Evolutionary conservation across 2,888 invertebrate genomes (phyloP), one percentile per base, ranked within the genome.

Genomic region (Aradus depressus): DNA sequence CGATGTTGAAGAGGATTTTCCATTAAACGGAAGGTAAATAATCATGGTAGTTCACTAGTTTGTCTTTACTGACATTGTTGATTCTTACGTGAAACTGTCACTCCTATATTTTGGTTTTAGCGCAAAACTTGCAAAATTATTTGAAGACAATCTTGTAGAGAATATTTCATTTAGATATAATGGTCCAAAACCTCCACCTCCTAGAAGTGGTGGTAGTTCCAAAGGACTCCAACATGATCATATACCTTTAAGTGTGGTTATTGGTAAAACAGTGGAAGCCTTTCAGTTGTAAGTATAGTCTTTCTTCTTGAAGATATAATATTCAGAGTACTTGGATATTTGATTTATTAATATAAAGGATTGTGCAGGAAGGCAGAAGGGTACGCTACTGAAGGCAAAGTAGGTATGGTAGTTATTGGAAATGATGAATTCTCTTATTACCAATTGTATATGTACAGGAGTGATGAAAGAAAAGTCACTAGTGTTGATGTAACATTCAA

Each of bases 301-400:
- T 14, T 44, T 41, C 16, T 45, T 52, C 49, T 79, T n/a, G 8
- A n/a, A n/a, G n/a, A 10, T 28, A 28, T 28, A n/a, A 10, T 28
- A 10, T 28, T 28, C 10, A n/a, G 31, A 10, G 31, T 28, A 10
- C 10, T 8, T 28, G 31, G n/a, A 28, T 28, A 8, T 28, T 10
- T 28, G 8, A 81, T 69, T 88, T 88, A 57, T 87, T 75, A 54
- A 82, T 74, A 54, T 81, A 81, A 75, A 87, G 82, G 48, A 82
- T 80, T 59, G 85, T 56, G 21, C 38, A 61, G 59, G 37, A 55
- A 55, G 54, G 51, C 65, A 56, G 65, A 65, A 8, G 61, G 63
- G 45, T 67, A 68, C 26, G 51, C 58, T 28, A 55, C 65, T 22
- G 52, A 64, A 21, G 67, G 67, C 32, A 68, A 65, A 51, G 42